These are phyloP conservation scores for Palythoa heliodiscus DNA, from an alignment of 92 coral and sea anemone genomes.

Conservation along the genomic window DNA sequence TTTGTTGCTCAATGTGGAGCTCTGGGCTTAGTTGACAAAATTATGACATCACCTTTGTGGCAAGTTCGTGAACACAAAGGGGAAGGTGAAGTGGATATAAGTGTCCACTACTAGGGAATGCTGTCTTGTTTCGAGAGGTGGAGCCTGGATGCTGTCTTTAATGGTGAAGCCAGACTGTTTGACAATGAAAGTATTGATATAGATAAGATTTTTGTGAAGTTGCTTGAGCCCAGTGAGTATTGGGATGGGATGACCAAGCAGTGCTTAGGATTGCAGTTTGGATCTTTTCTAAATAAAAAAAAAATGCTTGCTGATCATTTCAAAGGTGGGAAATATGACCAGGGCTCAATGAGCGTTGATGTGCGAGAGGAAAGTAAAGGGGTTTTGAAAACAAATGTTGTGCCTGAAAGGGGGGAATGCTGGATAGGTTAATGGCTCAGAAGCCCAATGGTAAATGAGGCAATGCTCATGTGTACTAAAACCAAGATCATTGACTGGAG, in stretches of 20 bases:
- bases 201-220: neutral
- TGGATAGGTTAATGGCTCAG: neutral
- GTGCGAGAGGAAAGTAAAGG: neutral
- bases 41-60: no score
- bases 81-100: constrained; percentile 13
- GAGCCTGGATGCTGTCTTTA: neutral
- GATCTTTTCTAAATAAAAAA: constrained; percentile 33
- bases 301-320: constrained; percentile 35
- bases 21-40: no score
- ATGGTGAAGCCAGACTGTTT: no score
- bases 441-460: constrained; percentile 29
- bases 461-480: constrained; percentile 20
- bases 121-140: constrained; percentile 20
- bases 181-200: no score
- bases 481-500: constrained; percentile 25
- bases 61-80: no score
- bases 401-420: constrained; percentile 20
- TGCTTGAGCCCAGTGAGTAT: constrained; percentile 16
- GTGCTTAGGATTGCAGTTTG: constrained; percentile 20
- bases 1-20: no score
- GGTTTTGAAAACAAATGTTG: constrained; percentile 3
- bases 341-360: neutral
- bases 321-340: neutral
- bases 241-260: constrained; percentile 36
- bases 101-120: constrained; percentile 26